Percentiles rank a stretch among this genome's conserved stretches.
phyloP scores from a whole-genome alignment of 2,113 vertebrate genomes.

The Bos indicus region DNA sequence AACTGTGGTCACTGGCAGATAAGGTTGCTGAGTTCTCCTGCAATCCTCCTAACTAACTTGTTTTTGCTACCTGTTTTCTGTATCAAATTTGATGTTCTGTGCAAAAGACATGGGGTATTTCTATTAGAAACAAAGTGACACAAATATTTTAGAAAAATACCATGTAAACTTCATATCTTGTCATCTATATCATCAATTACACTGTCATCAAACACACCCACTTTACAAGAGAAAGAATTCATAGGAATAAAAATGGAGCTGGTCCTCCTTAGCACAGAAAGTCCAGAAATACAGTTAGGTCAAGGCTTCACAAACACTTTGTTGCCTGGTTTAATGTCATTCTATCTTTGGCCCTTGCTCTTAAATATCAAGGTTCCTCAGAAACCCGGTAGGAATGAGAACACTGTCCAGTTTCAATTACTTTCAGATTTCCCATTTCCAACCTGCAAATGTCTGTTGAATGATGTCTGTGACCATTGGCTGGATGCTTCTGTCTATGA shows the following conservation, averaged over 20 bases:
- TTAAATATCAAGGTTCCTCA: background rate
- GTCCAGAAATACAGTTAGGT: background rate
- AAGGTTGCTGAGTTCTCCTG: slow-evolving; percentile 9
- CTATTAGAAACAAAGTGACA: background rate
- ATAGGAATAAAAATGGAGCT: background rate
- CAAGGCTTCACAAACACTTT: background rate
- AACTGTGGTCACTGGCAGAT: background rate
- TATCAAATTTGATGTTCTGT: background rate
- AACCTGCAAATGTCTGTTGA: background rate
- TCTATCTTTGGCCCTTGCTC: background rate
- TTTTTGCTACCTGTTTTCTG: slow-evolving; percentile 32
- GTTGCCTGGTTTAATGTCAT: background rate
- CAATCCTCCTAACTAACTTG: slow-evolving; percentile 8
- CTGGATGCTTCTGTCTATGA: background rate
- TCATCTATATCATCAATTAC: background rate
- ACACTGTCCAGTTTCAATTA: background rate
- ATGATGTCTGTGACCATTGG: background rate
- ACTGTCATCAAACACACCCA: slow-evolving; percentile 13
- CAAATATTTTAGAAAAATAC: slow-evolving; percentile 43
- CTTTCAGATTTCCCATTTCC: background rate
- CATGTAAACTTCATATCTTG: background rate
- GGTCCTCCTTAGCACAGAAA: background rate
- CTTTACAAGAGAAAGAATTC: background rate
- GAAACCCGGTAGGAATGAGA: background rate
- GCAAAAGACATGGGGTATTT: slow-evolving; percentile 32